A percentile compares a stretch with the other conserved stretches of the same genome.
These are phyloP conservation scores for Perithous albicinctus DNA, from an alignment of 2,888 invertebrate species.

Conservation along the genomic window DNA sequence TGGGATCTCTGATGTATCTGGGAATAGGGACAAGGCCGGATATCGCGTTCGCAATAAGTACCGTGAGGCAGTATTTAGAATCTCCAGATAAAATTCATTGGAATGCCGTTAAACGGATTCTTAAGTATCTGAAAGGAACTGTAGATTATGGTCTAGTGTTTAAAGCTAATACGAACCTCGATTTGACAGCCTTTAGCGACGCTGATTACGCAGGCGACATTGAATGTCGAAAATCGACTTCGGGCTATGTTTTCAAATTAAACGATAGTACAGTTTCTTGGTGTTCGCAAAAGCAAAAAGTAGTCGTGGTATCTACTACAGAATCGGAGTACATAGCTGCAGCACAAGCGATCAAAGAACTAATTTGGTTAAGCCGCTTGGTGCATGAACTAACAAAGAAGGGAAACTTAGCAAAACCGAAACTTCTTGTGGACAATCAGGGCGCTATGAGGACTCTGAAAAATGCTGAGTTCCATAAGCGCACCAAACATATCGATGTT, in stretches of 20 bases:
- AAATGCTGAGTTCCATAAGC: conserved; percentile 1
- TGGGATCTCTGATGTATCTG: neutral
- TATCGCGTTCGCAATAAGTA: too few relatives aligned
- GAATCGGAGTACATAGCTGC: neutral
- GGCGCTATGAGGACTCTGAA: neutral
- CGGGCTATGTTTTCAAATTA: neutral
- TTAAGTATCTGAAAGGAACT: neutral
- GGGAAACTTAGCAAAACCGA: neutral
- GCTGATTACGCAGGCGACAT: neutral
- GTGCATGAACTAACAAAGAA: neutral
- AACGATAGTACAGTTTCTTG: neutral
- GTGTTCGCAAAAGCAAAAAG: neutral
- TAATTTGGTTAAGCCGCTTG: neutral
- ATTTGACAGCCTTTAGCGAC: neutral
- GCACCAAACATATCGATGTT: too few relatives aligned
- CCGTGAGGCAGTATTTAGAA: neutral
- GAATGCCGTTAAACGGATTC: neutral
- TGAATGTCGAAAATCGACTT: neutral
- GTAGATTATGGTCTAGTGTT: neutral
- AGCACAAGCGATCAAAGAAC: neutral
- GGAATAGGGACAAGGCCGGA: neutral
- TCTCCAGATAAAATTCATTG: too few relatives aligned
- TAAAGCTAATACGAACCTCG: neutral
- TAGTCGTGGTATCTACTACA: neutral
- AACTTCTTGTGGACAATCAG: neutral